Conservation (phyloP, 2,797 vertebrate genomes). For the Prunella strophiata region DNA sequence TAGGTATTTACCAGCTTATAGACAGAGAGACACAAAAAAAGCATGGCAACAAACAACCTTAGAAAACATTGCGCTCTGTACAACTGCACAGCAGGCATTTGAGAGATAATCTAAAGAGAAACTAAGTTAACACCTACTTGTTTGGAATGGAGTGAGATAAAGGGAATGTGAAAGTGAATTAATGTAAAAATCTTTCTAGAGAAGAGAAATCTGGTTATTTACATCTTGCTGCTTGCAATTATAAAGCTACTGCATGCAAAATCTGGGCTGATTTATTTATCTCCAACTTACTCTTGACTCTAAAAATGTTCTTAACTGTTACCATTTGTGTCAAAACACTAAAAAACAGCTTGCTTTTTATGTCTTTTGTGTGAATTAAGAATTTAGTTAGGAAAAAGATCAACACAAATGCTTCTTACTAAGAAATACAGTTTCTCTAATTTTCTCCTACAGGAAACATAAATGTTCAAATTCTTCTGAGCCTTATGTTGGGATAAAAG, state of each 20-base stretch:
- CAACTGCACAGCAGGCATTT: not conserved
- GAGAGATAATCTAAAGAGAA: not conserved
- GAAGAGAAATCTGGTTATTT: not conserved
- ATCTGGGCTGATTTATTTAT: not conserved
- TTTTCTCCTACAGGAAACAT: not conserved
- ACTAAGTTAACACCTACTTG: not conserved
- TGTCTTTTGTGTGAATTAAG: not conserved
- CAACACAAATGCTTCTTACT: not conserved
- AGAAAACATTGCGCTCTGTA: not conserved
- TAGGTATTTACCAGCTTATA: not conserved
- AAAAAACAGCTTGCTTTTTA: not conserved
- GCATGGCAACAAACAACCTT: accelerated
- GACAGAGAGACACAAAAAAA: not conserved
- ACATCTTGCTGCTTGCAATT: not conserved
- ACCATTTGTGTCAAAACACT: not conserved
- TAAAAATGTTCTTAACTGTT: not conserved
- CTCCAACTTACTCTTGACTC: not conserved
- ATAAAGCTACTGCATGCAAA: not conserved
- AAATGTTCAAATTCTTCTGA: not conserved
- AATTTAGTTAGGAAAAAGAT: not conserved
- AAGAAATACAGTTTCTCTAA: not conserved
- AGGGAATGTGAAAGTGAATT: not conserved
- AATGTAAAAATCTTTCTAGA: not conserved
- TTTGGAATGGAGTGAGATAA: not conserved
- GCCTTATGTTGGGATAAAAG: not conserved